Evolutionary conservation across 2,113 vertebrate genomes (phyloP).

Genomic region (Catharus fuscescens): DNA sequence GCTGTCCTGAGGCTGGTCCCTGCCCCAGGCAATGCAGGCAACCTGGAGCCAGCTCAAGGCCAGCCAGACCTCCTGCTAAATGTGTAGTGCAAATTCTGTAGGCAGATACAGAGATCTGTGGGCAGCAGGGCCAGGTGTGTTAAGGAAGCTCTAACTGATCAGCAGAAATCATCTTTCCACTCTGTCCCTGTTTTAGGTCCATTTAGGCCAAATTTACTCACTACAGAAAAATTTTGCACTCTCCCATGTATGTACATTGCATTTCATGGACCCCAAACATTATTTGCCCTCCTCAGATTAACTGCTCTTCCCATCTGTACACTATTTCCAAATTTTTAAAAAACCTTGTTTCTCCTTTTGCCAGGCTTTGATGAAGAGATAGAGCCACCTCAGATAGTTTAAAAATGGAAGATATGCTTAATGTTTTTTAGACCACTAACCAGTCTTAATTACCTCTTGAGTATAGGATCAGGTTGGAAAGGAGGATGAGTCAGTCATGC

Average conservation of each 20-base stretch:
- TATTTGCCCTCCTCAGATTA: not conserved
- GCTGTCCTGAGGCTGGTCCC: not conserved
- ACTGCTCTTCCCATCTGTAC: not conserved
- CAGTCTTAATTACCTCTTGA: slow-evolving; percentile 12
- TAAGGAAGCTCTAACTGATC: not conserved
- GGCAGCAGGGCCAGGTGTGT: fast-evolving
- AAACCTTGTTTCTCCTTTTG: not conserved
- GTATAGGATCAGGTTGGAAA: not conserved
- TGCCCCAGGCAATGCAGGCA: not conserved
- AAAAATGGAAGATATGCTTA: not conserved
- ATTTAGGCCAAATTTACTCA: not conserved
- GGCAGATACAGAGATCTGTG: not conserved
- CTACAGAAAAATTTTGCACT: not conserved
- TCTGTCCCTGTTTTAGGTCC: not conserved
- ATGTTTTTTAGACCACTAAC: not conserved
- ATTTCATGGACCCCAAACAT: not conserved
- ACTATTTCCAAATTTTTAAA: not conserved
- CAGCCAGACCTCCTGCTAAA: not conserved
- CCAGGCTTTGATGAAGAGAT: not conserved
- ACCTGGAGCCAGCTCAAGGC: not conserved
- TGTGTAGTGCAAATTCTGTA: not conserved
- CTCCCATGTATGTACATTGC: fast-evolving
- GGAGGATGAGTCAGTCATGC: not conserved
- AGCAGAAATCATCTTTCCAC: not conserved
- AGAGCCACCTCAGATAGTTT: not conserved